phyloP scores from a whole-genome alignment of 2,888 invertebrate genomes.

The Athalia rosae region DNA sequence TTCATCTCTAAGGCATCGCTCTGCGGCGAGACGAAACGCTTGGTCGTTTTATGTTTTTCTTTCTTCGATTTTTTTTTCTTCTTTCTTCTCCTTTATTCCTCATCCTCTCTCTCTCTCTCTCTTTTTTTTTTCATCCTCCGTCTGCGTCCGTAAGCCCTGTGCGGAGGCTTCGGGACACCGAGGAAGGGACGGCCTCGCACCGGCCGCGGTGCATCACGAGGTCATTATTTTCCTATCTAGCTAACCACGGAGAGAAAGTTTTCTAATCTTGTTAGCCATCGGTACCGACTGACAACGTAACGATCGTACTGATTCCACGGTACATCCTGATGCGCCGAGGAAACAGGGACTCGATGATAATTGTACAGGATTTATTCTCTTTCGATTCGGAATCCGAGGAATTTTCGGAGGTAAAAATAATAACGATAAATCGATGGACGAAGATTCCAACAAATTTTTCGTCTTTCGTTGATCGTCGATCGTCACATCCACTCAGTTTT shows the following conservation, averaged over 20 bases:
- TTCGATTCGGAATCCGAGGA: no score
- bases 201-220: neutral
- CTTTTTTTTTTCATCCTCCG: neutral
- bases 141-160: neutral
- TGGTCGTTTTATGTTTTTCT: neutral
- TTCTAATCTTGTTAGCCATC: conserved; percentile 1
- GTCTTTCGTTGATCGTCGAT: no score
- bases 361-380: no score
- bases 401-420: no score
- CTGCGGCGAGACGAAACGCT: conserved; percentile 38
- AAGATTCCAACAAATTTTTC: no score
- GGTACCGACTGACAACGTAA: neutral
- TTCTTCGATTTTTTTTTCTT: neutral
- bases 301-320: neutral
- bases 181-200: no score
- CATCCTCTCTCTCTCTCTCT: no score
- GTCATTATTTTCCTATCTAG: neutral
- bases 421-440: no score
- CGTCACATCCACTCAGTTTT: neutral
- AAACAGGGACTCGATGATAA: no score
- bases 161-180: no score
- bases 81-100: neutral
- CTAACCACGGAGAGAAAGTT: conserved; percentile 30
- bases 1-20: conserved; percentile 56
- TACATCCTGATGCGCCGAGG: conserved; percentile 3